Conservation (phyloP, 92 coral and sea anemone species). For the Umimayanthus kanabou region DNA sequence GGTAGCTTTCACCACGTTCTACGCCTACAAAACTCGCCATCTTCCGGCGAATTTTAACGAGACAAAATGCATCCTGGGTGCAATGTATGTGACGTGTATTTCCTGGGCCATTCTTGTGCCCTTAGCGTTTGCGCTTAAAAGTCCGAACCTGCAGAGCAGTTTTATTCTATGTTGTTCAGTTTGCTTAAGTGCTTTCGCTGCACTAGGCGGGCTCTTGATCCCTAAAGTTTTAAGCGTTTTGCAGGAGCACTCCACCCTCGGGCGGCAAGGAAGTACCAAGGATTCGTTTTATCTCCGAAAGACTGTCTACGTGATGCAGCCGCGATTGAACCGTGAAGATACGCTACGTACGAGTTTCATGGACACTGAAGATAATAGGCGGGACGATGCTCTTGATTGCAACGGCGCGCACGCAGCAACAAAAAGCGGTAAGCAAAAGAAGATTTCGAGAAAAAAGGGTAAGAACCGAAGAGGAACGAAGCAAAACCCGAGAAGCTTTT, state of each 20-base stretch:
- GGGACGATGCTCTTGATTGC: not conserved
- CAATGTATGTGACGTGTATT: conserved; percentile 35
- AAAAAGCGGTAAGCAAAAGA: not conserved
- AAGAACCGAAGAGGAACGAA: not conserved
- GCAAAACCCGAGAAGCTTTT: not conserved
- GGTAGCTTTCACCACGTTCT: conserved; percentile 32
- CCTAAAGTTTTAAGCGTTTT: conserved; percentile 36
- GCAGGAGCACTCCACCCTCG: not conserved
- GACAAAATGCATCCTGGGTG: conserved; percentile 36
- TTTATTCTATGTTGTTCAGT: conserved; percentile 31
- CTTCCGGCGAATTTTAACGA: conserved; percentile 43
- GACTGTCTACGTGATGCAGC: conserved; percentile 39
- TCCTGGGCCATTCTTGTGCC: conserved; percentile 41
- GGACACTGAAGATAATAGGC: not conserved
- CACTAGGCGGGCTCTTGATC: conserved; percentile 24
- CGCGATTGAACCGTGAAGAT: not conserved
- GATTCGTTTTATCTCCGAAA: conserved; percentile 28
- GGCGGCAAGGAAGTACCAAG: conserved; percentile 5
- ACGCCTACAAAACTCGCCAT: conserved; percentile 37
- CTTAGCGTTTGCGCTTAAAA: conserved; percentile 30
- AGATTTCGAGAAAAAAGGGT: not conserved
- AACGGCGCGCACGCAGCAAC: not conserved
- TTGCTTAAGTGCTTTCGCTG: conserved; percentile 30
- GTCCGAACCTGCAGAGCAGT: conserved; percentile 25
- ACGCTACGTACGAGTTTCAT: conserved; percentile 20